These are phyloP conservation scores for Syrphus vitripennis DNA, from an alignment of 2,888 invertebrate species.

Conservation along the genomic window DNA sequence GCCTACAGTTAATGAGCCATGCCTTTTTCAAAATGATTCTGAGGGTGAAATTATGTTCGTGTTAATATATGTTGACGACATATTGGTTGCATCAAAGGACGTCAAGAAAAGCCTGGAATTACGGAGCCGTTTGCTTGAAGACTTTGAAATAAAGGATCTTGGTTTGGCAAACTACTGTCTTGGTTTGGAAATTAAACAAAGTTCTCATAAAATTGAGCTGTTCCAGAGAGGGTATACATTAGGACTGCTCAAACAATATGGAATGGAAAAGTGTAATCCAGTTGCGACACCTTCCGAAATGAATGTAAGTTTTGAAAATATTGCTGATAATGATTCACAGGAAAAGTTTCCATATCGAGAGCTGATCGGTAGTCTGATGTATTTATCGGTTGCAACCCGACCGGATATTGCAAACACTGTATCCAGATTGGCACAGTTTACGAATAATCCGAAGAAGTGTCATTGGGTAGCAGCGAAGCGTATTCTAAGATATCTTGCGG, in stretches of 20 bases:
- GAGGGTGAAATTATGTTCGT: constrained; percentile 8
- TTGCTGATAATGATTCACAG: too few species aligned
- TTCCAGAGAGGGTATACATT: constrained; percentile 44
- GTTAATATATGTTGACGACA: constrained; percentile 43
- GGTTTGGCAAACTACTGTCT: constrained; percentile 49
- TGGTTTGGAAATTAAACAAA: constrained; percentile 50
- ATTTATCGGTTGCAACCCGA: too few species aligned
- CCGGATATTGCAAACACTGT: too few species aligned
- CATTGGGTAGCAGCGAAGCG: too few species aligned
- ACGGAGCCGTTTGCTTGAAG: neutral
- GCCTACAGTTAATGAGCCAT: constrained; percentile 33
- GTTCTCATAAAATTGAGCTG: constrained; percentile 17
- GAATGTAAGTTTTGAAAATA: too few species aligned
- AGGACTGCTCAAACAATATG: too few species aligned
- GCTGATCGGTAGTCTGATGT: too few species aligned
- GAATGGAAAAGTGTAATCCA: too few species aligned
- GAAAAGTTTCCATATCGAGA: too few species aligned
- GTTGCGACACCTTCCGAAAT: too few species aligned
- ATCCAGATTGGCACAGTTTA: constrained; percentile 27
- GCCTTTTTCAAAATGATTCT: constrained; percentile 42
- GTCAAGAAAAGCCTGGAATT: constrained; percentile 32
- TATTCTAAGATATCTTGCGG: constrained; percentile 33
- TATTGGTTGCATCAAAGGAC: constrained; percentile 35
- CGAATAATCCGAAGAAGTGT: neutral
- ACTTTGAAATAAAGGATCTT: too few species aligned